Evolutionary conservation across 2,113 vertebrate species (phyloP), one percentile per base, ranked within the genome.

Genomic region (Melanerpes aurifrons): DNA sequence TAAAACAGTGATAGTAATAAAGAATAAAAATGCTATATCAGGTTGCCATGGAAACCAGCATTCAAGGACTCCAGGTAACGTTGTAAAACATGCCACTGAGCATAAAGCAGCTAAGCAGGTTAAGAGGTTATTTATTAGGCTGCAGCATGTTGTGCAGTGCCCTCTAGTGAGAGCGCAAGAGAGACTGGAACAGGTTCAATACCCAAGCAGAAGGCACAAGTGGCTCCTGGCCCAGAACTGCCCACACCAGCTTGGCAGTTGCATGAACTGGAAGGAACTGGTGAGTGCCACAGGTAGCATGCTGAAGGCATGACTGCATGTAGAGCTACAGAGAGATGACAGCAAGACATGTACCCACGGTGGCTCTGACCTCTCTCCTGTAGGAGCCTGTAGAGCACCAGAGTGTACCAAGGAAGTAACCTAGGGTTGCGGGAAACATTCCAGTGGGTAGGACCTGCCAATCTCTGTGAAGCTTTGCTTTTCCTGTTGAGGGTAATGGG

Each of bases 11-110:
- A 96, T 95, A 92, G 94, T 84, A 97, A 97, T 96, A 97, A 97
- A 96, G 96, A 97, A 97, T 96, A 97, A 97, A 97, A 97, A 95
- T 86, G 96, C 96, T 95, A 40, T 93, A 95, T 96, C 82, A 6
- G 58, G 96, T 97, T 97, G 96, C 94, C 95, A 97, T 96, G 95
- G 97, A 93, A 97, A 97, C 96, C 79, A 83, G 94, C 89, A 96
- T 90, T 94, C 96, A 97, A 97, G 97, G 96, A 96, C 96, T 97
- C 96, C 96, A 97, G 97, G 97, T 97, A 97, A 96, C 58, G 20
- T 58, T 96, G 97, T 97, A 97, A 96, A 97, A 97, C 96, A 96
- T 80, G 94, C 93, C 92, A 95, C 94, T 70, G 93, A 96, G 96
- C 95, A 96, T 95, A 96, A 96, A 95, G 94, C 95, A 96, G 93